phyloP scores from a whole-genome alignment of 2,113 vertebrate species.

The Tragulus kanchil region DNA sequence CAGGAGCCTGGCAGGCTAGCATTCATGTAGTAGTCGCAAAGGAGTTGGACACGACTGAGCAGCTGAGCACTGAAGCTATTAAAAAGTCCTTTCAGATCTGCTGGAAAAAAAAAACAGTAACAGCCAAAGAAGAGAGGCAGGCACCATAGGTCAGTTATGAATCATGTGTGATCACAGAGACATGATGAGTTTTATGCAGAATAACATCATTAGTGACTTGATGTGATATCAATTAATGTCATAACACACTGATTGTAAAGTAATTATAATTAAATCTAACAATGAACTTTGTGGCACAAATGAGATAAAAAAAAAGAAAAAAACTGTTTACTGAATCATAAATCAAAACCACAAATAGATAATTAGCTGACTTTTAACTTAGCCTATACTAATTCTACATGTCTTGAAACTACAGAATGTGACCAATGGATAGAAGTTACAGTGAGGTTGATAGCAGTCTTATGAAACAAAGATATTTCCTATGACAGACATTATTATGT shows the following conservation, averaged over 20 bases:
- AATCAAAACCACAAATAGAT: constrained; percentile 78
- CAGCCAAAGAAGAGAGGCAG: constrained; percentile 30
- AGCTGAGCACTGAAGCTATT: background rate
- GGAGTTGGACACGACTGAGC: background rate
- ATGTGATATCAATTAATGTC: constrained; percentile 78
- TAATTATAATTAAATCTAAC: constrained; percentile 81
- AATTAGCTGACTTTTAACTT: background rate
- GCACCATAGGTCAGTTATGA: background rate
- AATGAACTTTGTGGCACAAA: constrained; percentile 65
- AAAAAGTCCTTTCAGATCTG: constrained; percentile 9
- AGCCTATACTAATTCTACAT: background rate
- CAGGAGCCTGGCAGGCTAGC: background rate
- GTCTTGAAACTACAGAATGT: background rate
- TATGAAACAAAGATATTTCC: background rate
- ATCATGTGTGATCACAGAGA: background rate
- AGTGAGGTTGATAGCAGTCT: background rate
- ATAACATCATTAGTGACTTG: constrained; percentile 74
- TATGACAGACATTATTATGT: background rate
- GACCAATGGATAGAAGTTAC: background rate
- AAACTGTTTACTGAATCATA: constrained; percentile 75
- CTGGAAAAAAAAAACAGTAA: constrained; percentile 24
- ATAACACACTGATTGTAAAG: constrained; percentile 73
- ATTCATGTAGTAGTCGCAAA: background rate
- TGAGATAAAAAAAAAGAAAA: constrained; percentile 72
- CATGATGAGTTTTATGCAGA: constrained; percentile 48